phyloP scores from a whole-genome alignment of 2,797 vertebrate genomes.

The Sebastes minor region DNA sequence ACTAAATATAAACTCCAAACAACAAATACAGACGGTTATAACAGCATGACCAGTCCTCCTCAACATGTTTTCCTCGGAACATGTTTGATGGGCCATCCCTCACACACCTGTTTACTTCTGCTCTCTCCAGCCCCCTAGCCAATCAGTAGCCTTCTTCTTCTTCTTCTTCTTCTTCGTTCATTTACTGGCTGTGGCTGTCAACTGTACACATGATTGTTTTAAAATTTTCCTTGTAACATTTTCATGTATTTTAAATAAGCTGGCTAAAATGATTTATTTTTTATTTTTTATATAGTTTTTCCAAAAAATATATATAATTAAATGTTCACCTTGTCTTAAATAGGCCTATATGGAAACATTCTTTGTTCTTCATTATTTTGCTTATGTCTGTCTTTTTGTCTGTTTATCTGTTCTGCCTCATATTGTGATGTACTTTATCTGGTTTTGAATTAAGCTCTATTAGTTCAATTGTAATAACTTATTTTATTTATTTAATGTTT shows the following conservation, averaged over 20 bases:
- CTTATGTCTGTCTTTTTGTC: neutral
- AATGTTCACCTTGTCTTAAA: neutral
- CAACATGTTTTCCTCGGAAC: neutral
- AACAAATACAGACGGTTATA: neutral
- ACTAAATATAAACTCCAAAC: neutral
- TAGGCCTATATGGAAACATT: neutral
- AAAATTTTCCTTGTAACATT: rapidly evolving
- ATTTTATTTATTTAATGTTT: neutral
- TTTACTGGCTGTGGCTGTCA: neutral
- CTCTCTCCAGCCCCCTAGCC: neutral
- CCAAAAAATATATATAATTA: neutral
- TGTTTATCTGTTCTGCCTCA: neutral
- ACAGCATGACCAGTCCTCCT: neutral
- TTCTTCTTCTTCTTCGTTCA: no score
- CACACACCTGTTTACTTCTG: neutral
- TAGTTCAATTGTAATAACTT: neutral
- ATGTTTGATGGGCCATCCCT: neutral
- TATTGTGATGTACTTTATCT: neutral
- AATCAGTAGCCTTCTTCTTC: neutral
- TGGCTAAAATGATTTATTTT: no score
- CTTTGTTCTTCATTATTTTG: neutral
- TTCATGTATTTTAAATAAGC: neutral
- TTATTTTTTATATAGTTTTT: neutral
- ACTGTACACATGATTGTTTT: neutral
- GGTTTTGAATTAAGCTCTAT: neutral